Evolutionary conservation across 2,888 invertebrate species (phyloP).

Genomic region (Chrysolina haemoptera): DNA sequence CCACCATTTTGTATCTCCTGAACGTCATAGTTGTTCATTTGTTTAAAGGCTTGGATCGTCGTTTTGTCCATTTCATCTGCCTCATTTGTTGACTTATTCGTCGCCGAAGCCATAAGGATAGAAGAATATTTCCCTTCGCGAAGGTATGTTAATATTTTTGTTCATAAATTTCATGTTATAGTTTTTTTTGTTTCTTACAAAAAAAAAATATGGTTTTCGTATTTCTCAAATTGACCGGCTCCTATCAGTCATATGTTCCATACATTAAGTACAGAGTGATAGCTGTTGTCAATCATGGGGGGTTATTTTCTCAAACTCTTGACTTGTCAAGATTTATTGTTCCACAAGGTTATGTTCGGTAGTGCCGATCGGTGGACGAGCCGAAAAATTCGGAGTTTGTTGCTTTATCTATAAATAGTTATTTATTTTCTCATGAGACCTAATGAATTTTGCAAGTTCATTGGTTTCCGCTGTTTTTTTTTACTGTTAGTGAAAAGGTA

Average conservation of each 20-base stretch:
- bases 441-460: neutral
- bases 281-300: neutral
- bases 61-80: neutral
- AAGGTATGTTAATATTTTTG: neutral
- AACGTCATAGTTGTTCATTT: no score
- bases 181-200: neutral
- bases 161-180: neutral
- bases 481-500: neutral
- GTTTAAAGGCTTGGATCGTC: no score
- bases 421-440: neutral
- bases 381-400: neutral
- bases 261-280: neutral
- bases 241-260: neutral
- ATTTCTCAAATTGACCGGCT: neutral
- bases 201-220: conserved; percentile 4
- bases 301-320: neutral
- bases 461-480: neutral
- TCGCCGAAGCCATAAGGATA: neutral
- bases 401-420: neutral
- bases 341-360: neutral
- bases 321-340: neutral
- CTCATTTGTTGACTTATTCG: neutral
- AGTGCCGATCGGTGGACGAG: neutral
- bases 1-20: no score
- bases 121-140: neutral